phyloP scores from a whole-genome alignment of 2,797 vertebrate species.

The Catharus ustulatus region DNA sequence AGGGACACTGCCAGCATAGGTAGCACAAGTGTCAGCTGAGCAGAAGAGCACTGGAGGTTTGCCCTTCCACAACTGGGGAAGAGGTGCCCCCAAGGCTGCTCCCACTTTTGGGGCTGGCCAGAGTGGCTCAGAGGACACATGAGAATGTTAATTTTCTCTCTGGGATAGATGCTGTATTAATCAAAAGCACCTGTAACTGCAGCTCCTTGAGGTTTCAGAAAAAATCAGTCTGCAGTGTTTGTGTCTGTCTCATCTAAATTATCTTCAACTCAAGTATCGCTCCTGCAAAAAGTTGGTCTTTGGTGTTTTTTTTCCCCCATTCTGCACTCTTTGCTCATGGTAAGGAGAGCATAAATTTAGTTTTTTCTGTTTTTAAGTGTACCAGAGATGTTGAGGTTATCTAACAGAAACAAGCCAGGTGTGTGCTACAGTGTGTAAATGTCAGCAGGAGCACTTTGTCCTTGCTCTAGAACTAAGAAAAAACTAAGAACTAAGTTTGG shows the following conservation, averaged over 20 bases:
- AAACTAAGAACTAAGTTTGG: not conserved
- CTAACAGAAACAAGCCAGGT: not conserved
- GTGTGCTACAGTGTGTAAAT: not conserved
- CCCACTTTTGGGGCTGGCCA: not conserved
- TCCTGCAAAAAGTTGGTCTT: not conserved
- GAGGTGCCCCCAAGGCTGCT: not conserved
- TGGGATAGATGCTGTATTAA: not conserved
- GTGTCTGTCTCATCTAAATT: not conserved
- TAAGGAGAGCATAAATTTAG: not conserved
- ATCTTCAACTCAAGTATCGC: not conserved
- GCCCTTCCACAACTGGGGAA: not conserved
- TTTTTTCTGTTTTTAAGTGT: not conserved
- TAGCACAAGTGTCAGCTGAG: not conserved
- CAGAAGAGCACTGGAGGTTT: not conserved
- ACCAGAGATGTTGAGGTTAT: not conserved
- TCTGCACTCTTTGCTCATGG: not conserved
- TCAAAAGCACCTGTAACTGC: not conserved
- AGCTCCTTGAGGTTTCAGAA: not conserved
- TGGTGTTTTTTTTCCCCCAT: accelerated
- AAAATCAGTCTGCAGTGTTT: not conserved
- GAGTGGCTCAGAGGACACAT: not conserved
- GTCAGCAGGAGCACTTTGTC: not conserved
- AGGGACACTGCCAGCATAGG: not conserved
- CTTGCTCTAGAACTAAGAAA: not conserved
- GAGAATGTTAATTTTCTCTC: not conserved